A percentile compares a stretch with the other conserved stretches of the same genome.
These are phyloP conservation scores for Tethya wilhelma DNA, from an alignment of 37 sponge, comb jelly and placozoan species.

Conservation along the genomic window DNA sequence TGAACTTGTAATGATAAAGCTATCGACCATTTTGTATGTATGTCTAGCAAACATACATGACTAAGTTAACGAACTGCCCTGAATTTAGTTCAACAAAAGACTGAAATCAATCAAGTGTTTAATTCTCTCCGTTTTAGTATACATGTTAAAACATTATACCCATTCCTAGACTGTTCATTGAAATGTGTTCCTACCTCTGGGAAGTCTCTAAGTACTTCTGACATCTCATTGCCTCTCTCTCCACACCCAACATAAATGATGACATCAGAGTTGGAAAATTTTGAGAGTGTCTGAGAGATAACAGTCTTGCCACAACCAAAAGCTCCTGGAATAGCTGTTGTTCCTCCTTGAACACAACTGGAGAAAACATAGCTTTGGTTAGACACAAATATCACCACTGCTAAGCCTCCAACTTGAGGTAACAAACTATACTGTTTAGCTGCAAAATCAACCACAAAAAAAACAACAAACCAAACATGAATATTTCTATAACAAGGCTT, in stretches of 20 bases:
- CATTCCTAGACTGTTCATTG: not conserved
- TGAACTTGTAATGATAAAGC: no score
- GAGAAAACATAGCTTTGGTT: no score
- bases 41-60: no score
- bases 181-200: slow-evolving; percentile 77
- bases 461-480: no score
- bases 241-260: slow-evolving; percentile 99
- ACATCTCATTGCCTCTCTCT: slow-evolving; percentile 99
- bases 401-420: no score
- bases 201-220: slow-evolving; percentile 97
- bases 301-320: slow-evolving; percentile 99
- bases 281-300: slow-evolving; percentile 97
- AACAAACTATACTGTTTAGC: no score
- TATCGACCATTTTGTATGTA: no score
- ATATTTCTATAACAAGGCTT: no score
- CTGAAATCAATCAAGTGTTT: not conserved
- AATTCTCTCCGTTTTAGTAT: not conserved
- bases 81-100: no score
- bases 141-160: not conserved
- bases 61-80: no score
- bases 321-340: slow-evolving; percentile 99
- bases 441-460: no score
- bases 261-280: slow-evolving; percentile 99
- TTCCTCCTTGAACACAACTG: slow-evolving; percentile 98
- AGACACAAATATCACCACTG: no score